Base-by-base conservation (phyloP, 2,113 vertebrate genomes). In the Ceuthmochares aereus region DNA sequence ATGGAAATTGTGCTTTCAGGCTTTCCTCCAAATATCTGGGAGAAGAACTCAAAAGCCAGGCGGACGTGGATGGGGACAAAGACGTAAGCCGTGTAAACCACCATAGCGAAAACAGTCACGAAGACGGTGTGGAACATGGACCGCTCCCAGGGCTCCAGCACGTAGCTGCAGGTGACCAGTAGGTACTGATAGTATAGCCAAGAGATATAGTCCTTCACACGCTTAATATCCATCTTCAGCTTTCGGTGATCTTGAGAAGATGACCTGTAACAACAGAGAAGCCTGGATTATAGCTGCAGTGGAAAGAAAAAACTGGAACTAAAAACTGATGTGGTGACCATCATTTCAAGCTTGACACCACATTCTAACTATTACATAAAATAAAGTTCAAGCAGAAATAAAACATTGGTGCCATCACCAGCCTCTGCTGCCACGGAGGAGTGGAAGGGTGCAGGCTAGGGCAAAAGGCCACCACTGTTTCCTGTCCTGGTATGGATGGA, bases 171-270 rank as follows among this genome's bases (percentile, higher is more conserved):
- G 2, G 99, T 99, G 93, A 99, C 98, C 90, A 99, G 98, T n/a
- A 99, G 98, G 97, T 99, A 99, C 96, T 99, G 99, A 96, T 98
- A 99, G 98, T 99, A 99, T 26, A 99, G 98, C 99, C 99, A 99
- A 80, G 98, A 98, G 64, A 99, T 79, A 87, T 99, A 99, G 69
- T 99, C 99, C 97, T 98, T 98, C 85, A 99, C 96, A 36, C 94
- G 98, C 96, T 98, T 99, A 87, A 99, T 92, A 88, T 98, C 98
- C 99, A 99, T 99, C 91, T n/a, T 94, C 90, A 69, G 58, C 89
- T 74, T 89, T 23, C 19, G 17, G 18, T 10, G 55, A 19, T 5
- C n/a, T 29, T 10, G 74, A 29, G 83, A 21, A 29, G 42, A 47
- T 22, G 10, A 62, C 81, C 98, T 98, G 95, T 45, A 93, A 82